phyloP scores from a whole-genome alignment of 2,797 vertebrate species.

The Gastrophryne carolinensis region DNA sequence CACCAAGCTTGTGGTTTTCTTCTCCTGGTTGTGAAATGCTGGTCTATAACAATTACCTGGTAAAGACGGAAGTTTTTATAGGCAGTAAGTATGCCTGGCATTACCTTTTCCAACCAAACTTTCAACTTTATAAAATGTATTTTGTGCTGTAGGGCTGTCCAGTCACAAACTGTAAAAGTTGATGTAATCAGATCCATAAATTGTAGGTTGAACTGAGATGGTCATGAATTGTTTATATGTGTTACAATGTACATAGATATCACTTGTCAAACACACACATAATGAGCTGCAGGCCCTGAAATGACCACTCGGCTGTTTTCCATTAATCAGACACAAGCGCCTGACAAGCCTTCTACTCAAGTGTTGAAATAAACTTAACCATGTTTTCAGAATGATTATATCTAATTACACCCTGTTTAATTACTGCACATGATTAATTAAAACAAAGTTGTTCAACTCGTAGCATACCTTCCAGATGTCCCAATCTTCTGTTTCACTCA shows the following conservation, averaged over 20 bases:
- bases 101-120: no score
- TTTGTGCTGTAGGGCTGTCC: no score
- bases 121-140: no score
- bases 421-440: constrained; percentile 70
- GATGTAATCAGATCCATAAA: constrained; percentile 55
- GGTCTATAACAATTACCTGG: no score
- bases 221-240: constrained; percentile 68
- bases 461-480: constrained; percentile 68
- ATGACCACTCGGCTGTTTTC: constrained; percentile 60
- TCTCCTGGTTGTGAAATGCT: no score
- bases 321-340: constrained; percentile 68
- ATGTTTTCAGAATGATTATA: constrained; percentile 70
- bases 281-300: constrained; percentile 51
- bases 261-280: constrained; percentile 63
- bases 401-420: constrained; percentile 74
- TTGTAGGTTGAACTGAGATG: constrained; percentile 55
- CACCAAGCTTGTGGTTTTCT: no score
- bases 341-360: constrained; percentile 62
- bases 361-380: constrained; percentile 66
- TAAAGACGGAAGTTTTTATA: no score
- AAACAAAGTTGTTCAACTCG: constrained; percentile 56
- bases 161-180: not conserved
- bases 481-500: constrained; percentile 39
- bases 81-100: no score
- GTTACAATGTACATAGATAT: constrained; percentile 56